These are phyloP conservation scores for Sorex fumeus DNA, from an alignment of 2,113 vertebrate species.

Conservation along the genomic window DNA sequence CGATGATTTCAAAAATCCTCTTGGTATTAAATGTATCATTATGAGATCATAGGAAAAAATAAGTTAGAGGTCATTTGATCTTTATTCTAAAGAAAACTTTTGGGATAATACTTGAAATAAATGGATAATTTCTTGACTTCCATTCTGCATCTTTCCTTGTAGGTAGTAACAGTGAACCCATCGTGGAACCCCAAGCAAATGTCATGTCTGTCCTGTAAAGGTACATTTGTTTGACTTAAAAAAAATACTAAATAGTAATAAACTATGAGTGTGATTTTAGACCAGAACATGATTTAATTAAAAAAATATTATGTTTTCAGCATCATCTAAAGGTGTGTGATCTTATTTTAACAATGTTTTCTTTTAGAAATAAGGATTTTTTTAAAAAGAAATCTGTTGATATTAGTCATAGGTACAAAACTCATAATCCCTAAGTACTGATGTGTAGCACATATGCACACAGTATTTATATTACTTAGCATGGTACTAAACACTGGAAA, in stretches of 20 bases:
- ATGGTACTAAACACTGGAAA: neutral
- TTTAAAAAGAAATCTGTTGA: neutral
- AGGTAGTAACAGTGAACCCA: neutral
- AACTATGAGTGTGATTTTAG: neutral
- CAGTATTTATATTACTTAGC: constrained; percentile 3
- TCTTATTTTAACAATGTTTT: constrained; percentile 46
- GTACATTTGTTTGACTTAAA: constrained; percentile 41
- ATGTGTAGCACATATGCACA: neutral
- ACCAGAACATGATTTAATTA: constrained; percentile 27
- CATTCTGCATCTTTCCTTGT: constrained; percentile 49
- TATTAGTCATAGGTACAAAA: neutral
- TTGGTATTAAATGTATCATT: constrained; percentile 15
- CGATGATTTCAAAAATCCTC: constrained; percentile 37
- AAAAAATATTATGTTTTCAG: constrained; percentile 20
- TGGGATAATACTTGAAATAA: neutral
- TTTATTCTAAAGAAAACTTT: constrained; percentile 34
- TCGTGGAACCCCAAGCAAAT: neutral
- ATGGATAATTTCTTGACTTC: constrained; percentile 20
- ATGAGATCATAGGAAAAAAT: neutral
- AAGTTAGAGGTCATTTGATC: constrained; percentile 15
- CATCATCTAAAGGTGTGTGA: neutral
- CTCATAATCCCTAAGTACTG: neutral
- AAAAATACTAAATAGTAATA: constrained; percentile 12
- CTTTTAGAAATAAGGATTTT: constrained; percentile 20
- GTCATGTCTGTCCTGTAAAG: neutral